Conservation (phyloP, 1,140 invertebrate genomes). For the Formica selysi region DNA sequence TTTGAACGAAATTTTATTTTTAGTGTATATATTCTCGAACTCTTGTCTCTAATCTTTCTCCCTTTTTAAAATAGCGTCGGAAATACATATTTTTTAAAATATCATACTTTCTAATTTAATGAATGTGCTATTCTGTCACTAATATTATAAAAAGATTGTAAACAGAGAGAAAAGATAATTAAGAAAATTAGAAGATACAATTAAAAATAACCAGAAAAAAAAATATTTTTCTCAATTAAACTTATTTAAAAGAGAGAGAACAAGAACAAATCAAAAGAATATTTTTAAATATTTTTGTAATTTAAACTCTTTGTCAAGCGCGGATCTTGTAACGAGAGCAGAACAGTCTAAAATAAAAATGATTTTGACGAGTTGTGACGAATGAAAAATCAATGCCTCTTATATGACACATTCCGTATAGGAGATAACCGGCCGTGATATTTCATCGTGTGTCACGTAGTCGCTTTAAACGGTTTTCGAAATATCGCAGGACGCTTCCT, state of each 20-base stretch:
- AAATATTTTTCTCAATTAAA: neutral
- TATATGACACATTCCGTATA: constrained; percentile 23
- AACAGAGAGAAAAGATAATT: neutral
- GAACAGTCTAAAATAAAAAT: neutral
- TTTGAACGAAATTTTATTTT: no score
- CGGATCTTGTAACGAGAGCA: neutral
- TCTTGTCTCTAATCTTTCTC: neutral
- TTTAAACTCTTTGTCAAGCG: neutral
- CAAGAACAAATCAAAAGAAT: no score
- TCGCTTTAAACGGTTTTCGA: constrained; percentile 55
- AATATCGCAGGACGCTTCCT: constrained; percentile 53
- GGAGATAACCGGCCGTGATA: constrained; percentile 48
- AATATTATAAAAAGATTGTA: neutral
- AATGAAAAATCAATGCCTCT: constrained; percentile 36
- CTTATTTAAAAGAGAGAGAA: neutral
- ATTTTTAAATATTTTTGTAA: constrained; percentile 4
- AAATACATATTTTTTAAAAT: neutral
- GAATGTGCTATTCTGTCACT: neutral
- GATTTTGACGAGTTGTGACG: constrained; percentile 25
- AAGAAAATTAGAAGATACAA: neutral
- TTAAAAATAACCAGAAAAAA: neutral
- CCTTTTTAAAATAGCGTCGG: neutral
- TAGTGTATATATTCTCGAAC: neutral
- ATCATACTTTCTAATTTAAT: neutral
- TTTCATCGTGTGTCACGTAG: constrained; percentile 54